Conservation (phyloP, 2,888 invertebrate genomes). For the Plebejus melissa region DNA sequence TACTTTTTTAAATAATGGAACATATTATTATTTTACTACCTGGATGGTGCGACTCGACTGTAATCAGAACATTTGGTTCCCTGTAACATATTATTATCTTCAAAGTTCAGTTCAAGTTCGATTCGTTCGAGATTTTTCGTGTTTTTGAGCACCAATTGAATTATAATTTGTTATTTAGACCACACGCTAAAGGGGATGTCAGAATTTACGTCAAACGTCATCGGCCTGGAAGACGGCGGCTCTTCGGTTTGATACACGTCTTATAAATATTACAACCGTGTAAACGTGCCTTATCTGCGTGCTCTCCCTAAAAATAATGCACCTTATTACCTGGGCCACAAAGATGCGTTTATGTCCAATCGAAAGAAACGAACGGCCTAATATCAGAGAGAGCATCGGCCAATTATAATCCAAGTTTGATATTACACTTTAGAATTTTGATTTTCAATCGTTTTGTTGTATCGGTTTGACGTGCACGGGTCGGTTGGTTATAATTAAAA, state of each 20-base stretch:
- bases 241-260: conserved; percentile 71
- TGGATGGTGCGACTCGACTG: no score
- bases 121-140: background rate
- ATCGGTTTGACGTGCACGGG: conserved; percentile 55
- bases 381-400: conserved; percentile 58
- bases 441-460: conserved; percentile 72
- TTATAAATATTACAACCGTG: conserved; percentile 70
- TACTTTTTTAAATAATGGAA: no score
- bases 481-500: conserved; percentile 73
- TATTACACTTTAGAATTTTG: conserved; percentile 71
- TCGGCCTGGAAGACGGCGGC: conserved; percentile 72
- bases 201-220: conserved; percentile 77
- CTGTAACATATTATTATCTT: no score
- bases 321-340: conserved; percentile 33
- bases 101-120: no score
- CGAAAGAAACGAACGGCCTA: conserved; percentile 42
- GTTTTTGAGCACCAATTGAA: background rate
- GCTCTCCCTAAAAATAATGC: conserved; percentile 36
- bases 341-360: conserved; percentile 35
- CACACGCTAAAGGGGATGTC: conserved; percentile 60
- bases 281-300: conserved; percentile 50
- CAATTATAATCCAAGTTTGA: conserved; percentile 75
- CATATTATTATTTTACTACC: no score
- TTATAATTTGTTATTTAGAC: conserved; percentile 37
- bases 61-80: no score